These are phyloP conservation scores for Harpagifer antarcticus DNA, from an alignment of 2,797 vertebrate genomes.

Conservation along the genomic window DNA sequence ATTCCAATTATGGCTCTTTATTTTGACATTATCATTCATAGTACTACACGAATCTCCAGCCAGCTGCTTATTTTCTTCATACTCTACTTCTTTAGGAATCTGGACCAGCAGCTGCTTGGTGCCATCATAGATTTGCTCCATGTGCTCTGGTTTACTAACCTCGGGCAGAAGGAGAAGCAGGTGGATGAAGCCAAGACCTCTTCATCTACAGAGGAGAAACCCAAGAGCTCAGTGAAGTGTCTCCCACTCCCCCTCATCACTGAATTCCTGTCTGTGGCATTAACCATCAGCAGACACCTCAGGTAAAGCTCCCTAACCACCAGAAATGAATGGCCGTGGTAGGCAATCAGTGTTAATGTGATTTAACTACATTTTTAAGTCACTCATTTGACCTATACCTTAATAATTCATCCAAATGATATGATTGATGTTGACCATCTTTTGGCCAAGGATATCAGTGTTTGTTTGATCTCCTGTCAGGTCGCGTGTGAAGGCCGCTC, in stretches of 20 bases:
- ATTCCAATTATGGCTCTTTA: neutral
- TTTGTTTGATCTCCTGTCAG: constrained; percentile 75
- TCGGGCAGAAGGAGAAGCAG: constrained; percentile 82
- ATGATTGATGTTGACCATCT: neutral
- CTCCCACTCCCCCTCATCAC: constrained; percentile 89
- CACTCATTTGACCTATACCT: neutral
- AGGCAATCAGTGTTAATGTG: neutral
- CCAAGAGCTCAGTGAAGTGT: constrained; percentile 79
- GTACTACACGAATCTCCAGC: neutral
- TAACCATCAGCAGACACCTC: constrained; percentile 82
- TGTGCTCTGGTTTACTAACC: constrained; percentile 90
- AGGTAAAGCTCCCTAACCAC: constrained; percentile 78
- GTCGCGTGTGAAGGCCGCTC: constrained; percentile 77
- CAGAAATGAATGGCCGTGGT: neutral
- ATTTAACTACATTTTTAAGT: neutral
- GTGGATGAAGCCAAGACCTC: neutral
- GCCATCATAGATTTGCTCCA: constrained; percentile 87
- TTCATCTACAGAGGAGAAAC: constrained; percentile 29
- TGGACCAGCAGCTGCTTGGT: constrained; percentile 85
- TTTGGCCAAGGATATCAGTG: constrained; percentile 33
- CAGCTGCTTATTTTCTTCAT: neutral
- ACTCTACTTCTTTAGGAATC: constrained; percentile 75
- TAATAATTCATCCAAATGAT: neutral
- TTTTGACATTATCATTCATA: neutral
- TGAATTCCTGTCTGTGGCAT: constrained; percentile 89